A percentile compares a stretch with the other conserved stretches of the same genome.
Conservation (phyloP, 2,797 vertebrate species). For the Notamacropus eugenii region DNA sequence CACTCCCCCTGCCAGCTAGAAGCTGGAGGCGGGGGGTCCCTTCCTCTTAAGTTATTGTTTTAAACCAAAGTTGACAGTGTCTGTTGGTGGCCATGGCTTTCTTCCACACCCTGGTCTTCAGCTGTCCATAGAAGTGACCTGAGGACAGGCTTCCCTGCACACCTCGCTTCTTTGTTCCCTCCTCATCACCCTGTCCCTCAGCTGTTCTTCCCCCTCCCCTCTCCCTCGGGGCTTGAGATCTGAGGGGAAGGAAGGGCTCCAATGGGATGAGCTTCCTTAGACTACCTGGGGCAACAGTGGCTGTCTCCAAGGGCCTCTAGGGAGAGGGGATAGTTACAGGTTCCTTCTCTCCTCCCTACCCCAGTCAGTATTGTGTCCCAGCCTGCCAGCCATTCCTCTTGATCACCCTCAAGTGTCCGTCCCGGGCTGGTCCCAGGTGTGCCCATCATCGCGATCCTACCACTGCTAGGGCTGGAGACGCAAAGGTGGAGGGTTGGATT, state of each 20-base stretch:
- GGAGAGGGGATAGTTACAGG: background rate
- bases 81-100: constrained; percentile 83
- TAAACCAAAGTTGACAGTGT: constrained; percentile 94
- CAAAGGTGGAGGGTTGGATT: background rate
- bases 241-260: background rate
- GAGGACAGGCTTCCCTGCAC: constrained; percentile 76
- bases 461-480: background rate
- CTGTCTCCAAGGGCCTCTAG: constrained; percentile 62
- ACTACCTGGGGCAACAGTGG: background rate
- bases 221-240: background rate
- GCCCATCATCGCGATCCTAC: constrained; percentile 2
- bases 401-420: constrained; percentile 32
- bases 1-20: constrained; percentile 82
- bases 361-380: background rate
- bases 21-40: constrained; percentile 85
- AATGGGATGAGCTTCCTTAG: background rate
- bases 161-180: constrained; percentile 1
- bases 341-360: background rate
- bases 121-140: constrained; percentile 84
- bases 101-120: constrained; percentile 54
- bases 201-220: background rate
- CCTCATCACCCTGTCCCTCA: background rate
- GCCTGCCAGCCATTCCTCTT: background rate
- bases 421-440: constrained; percentile 69
- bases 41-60: constrained; percentile 91